A percentile compares a stretch with the other conserved stretches of the same genome.
Conservation (phyloP, 2,797 vertebrate species). For the Alauda arvensis region DNA sequence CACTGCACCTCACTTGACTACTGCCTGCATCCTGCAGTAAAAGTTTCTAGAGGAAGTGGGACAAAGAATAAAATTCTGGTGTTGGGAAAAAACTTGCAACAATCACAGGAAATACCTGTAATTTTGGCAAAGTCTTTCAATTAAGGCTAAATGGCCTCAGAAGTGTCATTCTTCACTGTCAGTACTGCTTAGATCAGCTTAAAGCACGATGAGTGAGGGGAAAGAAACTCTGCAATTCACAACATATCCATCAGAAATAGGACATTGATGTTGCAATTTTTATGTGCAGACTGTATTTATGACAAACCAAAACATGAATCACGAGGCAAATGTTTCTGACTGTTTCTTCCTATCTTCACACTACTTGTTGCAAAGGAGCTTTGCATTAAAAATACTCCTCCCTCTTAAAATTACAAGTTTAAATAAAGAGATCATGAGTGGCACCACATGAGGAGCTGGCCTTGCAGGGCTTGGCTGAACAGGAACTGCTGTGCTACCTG, state of each 20-base stretch:
- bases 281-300: neutral
- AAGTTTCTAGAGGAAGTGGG: constrained; percentile 17
- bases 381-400: neutral
- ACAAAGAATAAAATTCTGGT: constrained; percentile 37
- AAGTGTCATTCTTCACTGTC: neutral
- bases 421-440: neutral
- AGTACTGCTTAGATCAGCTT: neutral
- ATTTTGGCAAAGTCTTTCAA: constrained; percentile 5
- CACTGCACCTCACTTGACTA: neutral
- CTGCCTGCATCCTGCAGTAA: constrained; percentile 53
- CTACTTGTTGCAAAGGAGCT: neutral
- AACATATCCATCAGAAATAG: neutral
- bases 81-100: neutral
- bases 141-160: neutral
- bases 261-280: neutral
- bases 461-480: accelerated
- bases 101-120: constrained; percentile 42
- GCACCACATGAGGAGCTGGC: neutral
- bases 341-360: neutral
- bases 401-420: neutral
- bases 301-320: neutral
- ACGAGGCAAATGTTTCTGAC: neutral
- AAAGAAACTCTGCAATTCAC: neutral
- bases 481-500: neutral
- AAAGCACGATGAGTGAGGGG: neutral